Conservation (phyloP, 2,113 vertebrate species). For the Tachuris rubrigastra region DNA sequence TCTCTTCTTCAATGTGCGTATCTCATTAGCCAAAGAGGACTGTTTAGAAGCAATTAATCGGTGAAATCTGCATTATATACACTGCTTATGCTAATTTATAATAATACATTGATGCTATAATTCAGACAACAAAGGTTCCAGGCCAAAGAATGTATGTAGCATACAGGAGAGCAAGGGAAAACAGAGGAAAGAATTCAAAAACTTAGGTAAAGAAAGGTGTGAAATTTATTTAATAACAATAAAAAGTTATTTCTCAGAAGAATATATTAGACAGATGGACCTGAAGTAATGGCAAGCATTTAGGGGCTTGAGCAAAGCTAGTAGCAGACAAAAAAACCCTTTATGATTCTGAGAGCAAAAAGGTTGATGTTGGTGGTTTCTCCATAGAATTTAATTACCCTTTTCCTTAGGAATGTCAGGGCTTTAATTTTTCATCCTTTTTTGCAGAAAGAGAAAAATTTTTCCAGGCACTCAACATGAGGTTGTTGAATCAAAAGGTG, state of each 20-base stretch:
- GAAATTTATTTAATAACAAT: neutral
- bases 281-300: neutral
- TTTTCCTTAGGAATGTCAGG: neutral
- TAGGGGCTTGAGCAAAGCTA: neutral
- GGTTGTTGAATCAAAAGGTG: neutral
- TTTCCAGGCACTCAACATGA: neutral
- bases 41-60: neutral
- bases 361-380: neutral
- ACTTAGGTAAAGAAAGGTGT: neutral
- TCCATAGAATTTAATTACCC: neutral
- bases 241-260: neutral
- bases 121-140: neutral
- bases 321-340: neutral
- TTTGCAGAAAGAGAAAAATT: neutral
- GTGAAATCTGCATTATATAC: neutral
- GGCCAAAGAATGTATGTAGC: rapidly evolving
- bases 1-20: neutral
- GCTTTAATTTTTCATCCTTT: neutral
- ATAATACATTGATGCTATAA: neutral
- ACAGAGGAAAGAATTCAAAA: neutral
- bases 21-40: neutral
- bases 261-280: neutral
- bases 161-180: neutral
- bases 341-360: neutral
- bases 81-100: neutral